Percentiles rank a stretch among this genome's conserved stretches.
These are phyloP conservation scores for Drosophila miranda DNA, from an alignment of 1,140 invertebrate genomes.

Conservation along the genomic window DNA sequence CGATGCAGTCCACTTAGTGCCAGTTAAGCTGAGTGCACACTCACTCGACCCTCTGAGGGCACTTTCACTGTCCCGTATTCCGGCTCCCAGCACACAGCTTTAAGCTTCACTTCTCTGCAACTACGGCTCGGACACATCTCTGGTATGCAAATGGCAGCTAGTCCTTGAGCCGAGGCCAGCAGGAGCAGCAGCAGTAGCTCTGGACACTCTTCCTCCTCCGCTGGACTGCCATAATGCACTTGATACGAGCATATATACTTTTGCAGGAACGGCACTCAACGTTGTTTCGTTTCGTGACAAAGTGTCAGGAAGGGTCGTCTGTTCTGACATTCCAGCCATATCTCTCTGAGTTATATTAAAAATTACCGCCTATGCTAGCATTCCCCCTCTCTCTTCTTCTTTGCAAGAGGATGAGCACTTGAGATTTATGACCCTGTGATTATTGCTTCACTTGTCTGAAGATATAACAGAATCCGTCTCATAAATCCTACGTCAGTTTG, in stretches of 20 bases:
- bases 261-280: slow-evolving; percentile 48
- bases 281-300: slow-evolving; percentile 68
- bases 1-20: slow-evolving; percentile 77
- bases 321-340: slow-evolving; percentile 60
- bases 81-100: neutral
- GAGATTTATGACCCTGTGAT: slow-evolving; percentile 72
- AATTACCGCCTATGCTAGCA: slow-evolving; percentile 58
- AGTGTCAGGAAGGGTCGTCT: slow-evolving; percentile 68
- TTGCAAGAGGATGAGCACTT: slow-evolving; percentile 33
- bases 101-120: neutral
- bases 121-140: neutral
- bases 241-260: slow-evolving; percentile 40
- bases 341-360: slow-evolving; percentile 74
- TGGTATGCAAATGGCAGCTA: slow-evolving; percentile 56
- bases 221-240: slow-evolving; percentile 59
- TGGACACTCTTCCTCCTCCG: neutral
- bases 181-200: slow-evolving; percentile 1
- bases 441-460: slow-evolving; percentile 77
- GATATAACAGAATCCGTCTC: slow-evolving; percentile 59
- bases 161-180: slow-evolving; percentile 56
- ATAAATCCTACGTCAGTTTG: slow-evolving; percentile 63
- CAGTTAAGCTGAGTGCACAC: slow-evolving; percentile 51
- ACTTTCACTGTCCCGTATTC: slow-evolving; percentile 50
- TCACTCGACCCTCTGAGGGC: slow-evolving; percentile 1
- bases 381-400: slow-evolving; percentile 1